Evolutionary conservation across 2,888 invertebrate species (phyloP), one percentile per base, ranked within the genome.

Genomic region (Oscheius onirici): DNA sequence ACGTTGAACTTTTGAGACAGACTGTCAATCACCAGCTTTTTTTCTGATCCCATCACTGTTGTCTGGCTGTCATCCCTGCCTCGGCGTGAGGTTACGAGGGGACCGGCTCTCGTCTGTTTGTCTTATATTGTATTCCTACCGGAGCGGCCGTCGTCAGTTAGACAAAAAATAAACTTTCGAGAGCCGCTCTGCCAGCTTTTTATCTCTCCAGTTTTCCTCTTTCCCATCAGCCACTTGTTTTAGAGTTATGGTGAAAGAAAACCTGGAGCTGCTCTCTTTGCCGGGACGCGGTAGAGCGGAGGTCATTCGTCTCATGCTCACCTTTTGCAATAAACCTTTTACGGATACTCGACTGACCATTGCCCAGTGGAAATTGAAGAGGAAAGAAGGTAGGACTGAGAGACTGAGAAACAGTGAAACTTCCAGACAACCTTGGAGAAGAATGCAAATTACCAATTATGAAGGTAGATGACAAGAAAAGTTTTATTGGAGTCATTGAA

Each of bases 221-320:
- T 11, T 55, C 54, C 26, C 1, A 10, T n/a, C 26, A 26, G 13
- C n/a, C n/a, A n/a, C n/a, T n/a, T n/a, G n/a, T 43, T 41, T 28
- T 22, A 10, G 13, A 0, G 17, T 28, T 5, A 66, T 66, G 71
- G 44, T 60, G 0, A 54, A 54, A 44, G 72, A 69, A 8, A 51
- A 52, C 3, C 46, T 81, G 10, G 79, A 82, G 68, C 63, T 82
- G 11, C 69, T 83, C 22, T 79, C 81, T 10, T 69, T 83, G 11
- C 81, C 81, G 6, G 83, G 83, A 52, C 69, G 79, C 49, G 79
- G 81, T 20, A 69, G 83, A 24, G 79, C 83, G 20, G 83, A 83
- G 58, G 72, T 76, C n/a, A 74, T 83, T 44, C 72, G 83, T 3
- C 67, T 83, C 72, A 74, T 83, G 79, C 77, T 79, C 20, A 58